Base-by-base conservation (phyloP, 30 jellyfish, hydroid and myxozoan genomes). In the Pseudorhiza aurosa region DNA sequence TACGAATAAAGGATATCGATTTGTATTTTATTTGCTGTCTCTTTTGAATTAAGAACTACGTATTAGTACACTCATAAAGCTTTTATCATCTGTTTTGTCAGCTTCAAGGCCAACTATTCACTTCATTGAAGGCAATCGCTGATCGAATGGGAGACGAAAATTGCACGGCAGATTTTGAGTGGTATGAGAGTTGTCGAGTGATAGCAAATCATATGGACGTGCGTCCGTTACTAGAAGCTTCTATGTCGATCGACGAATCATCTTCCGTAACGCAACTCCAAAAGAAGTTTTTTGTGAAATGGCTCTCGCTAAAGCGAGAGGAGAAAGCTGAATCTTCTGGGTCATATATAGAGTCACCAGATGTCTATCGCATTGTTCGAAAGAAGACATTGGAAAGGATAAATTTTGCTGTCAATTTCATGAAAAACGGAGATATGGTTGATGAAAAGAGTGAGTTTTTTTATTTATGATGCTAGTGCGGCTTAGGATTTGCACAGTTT, bases 361-460 rank as follows among this genome's bases (percentile, higher is more conserved):
- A 80, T 31, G 40, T 62, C 42, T 28, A 46, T 8, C 1, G 15
- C 1, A 37, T 64, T 3, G 15, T 7, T 32, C 4, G 24, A 14
- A 45, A 42, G 59, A 51, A 24, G 17, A 59, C 30, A 27, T 43
- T 26, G 19, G 44, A 37, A 39, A 51, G 65, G 25, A 18, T 72
- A 12, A 32, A 2, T 18, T 31, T 2, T 14, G 63, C 35, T 0
- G 22, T 29, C 10, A 19, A 10, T 2, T 9, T 49, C 36, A 36
- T 49, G 64, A 32, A 51, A 1, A 27, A 24, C 2, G 36, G 42
- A 5, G 2, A 17, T 35, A 64, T 36, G 22, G 24, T 72, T 31
- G 86, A 51, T 53, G 59, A n/a, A 9, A 72, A 72, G 15, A 72
- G 86, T 72, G 35, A 72, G 86, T 71, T 1, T 35, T 2, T 65